Conservation (phyloP, 2,888 invertebrate species). For the Megalurothrips usitatus region DNA sequence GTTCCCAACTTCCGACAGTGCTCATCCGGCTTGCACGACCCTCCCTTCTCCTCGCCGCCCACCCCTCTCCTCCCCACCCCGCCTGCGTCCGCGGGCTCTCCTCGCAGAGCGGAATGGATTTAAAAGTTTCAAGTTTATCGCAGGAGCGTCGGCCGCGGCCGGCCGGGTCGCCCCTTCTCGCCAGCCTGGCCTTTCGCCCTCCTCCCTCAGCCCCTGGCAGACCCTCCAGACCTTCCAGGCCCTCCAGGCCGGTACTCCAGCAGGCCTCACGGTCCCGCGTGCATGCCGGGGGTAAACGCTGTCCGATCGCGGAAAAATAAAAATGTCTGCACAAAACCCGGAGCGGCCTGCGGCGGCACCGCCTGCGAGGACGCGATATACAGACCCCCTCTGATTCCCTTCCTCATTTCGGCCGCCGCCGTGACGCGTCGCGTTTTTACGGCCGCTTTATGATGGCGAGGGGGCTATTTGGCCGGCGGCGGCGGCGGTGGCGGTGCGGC, state of each 20-base stretch:
- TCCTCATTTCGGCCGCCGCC: neutral
- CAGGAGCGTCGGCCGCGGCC: neutral
- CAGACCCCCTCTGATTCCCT: too few species aligned
- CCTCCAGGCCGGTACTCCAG: neutral
- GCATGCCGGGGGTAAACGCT: too few species aligned
- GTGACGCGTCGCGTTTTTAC: slow-evolving; percentile 6
- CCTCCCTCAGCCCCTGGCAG: neutral
- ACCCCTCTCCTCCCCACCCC: neutral
- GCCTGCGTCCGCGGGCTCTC: neutral
- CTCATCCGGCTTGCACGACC: neutral
- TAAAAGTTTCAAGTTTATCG: slow-evolving; percentile 24
- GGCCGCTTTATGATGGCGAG: neutral
- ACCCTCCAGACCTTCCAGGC: neutral
- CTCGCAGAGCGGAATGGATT: neutral
- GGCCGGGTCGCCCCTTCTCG: neutral
- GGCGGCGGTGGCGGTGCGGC: neutral
- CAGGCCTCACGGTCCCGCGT: neutral
- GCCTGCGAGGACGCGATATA: neutral
- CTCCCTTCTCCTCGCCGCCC: neutral
- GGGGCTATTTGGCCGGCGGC: neutral
- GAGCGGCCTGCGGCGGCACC: neutral
- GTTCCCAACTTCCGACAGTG: slow-evolving; percentile 14
- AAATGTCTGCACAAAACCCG: too few species aligned
- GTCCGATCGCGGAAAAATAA: too few species aligned
- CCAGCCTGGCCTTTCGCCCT: neutral